Base-by-base conservation (phyloP, 2,113 vertebrate genomes). In the Otolemur garnettii region DNA sequence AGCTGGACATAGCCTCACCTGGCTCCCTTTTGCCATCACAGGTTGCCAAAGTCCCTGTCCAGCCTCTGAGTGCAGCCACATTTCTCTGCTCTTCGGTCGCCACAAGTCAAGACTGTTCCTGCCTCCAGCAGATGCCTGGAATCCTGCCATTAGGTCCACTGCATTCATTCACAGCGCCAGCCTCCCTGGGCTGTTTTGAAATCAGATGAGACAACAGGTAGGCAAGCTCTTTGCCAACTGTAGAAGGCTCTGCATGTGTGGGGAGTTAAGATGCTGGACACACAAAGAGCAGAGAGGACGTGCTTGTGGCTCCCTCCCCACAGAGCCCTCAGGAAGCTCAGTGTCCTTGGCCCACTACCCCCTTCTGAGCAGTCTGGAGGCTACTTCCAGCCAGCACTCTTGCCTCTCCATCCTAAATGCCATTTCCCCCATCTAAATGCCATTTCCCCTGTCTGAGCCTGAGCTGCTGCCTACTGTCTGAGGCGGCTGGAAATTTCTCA, bases 401-500 rank as follows among this genome's bases (percentile, higher is more conserved):
- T 2, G 30, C 59, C 45, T 87, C 85, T 79, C 93, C 87, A 19
- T 53, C 66, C 94, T 72, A 81, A 93, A 96, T 87, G 90, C 95
- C 88, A 66, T 91, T 53, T n/a, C 71, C 78, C 53, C 93, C 42
- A 2, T 59, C 88, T n/a, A 78, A 92, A 78, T 74, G 94, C 94
- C 95, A 84, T 87, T 96, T 95, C 89, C 93, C 85, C 86, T 4
- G 55, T 92, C 98, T 97, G 95, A 87, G 96, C 88, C 1, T 0
- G 69, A 91, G 92, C 62, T 74, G 19, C 88, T 35, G 93, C 92
- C 97, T 96, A 94, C 93, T 94, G 95, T 95, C 94, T 97, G 94
- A 0, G 77, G 96, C 85, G n/a, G 95, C 68, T 93, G 97, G 98
- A 98, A 98, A 98, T 98, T 97, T 98, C 98, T 98, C 97, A 98